A percentile compares a stretch with the other conserved stretches of the same genome.
These are phyloP conservation scores for Laticauda laticaudata DNA, from an alignment of 2,113 vertebrate genomes.

Conservation along the genomic window DNA sequence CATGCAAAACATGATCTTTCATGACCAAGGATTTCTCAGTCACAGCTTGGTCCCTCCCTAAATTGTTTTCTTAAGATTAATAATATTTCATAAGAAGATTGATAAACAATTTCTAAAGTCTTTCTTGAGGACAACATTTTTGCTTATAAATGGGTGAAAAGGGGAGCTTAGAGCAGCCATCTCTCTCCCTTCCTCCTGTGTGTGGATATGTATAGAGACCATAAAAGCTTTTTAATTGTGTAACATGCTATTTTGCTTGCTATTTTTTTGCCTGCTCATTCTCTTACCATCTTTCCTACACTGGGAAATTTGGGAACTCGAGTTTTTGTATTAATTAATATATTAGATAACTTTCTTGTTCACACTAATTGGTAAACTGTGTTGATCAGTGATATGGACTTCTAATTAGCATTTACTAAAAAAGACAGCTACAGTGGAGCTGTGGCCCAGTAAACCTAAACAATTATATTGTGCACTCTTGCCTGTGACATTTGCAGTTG, in stretches of 20 bases:
- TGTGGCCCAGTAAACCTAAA: neutral
- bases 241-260: neutral
- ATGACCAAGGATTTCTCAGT: neutral
- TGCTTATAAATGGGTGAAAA: neutral
- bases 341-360: neutral
- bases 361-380: neutral
- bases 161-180: neutral
- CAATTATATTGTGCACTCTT: neutral
- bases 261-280: neutral
- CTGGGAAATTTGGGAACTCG: neutral
- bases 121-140: neutral
- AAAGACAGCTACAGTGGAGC: neutral
- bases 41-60: neutral
- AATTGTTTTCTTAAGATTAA: neutral
- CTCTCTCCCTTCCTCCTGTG: neutral
- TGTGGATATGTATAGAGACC: neutral
- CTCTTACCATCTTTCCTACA: neutral
- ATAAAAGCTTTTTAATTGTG: neutral
- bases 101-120: neutral
- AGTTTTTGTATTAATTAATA: neutral
- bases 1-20: neutral
- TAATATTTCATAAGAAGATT: neutral
- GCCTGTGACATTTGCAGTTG: neutral
- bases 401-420: neutral
- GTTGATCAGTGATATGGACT: neutral